phyloP scores from a whole-genome alignment of 2,888 invertebrate genomes.

The Allygus modestus region DNA sequence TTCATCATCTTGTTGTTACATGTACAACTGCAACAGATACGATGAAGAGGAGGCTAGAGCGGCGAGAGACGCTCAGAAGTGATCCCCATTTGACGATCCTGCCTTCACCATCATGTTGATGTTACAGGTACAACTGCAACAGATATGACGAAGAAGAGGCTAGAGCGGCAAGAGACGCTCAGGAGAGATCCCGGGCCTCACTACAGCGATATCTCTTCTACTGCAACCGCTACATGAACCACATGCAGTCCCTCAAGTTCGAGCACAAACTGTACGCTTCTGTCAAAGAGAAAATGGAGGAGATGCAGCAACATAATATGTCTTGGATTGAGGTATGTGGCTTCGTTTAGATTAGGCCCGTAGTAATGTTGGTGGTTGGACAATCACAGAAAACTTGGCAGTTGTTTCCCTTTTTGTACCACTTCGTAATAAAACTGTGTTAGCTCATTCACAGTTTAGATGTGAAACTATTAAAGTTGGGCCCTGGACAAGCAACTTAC shows the following conservation, averaged over 20 bases:
- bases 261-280: conserved; percentile 98
- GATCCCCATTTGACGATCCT: too few species aligned
- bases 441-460: too few species aligned
- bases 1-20: conserved; percentile 70
- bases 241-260: conserved; percentile 98
- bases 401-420: too few species aligned
- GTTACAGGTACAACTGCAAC: conserved; percentile 92
- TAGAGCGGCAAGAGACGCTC: conserved; percentile 96
- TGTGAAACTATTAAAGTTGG: too few species aligned
- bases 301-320: conserved; percentile 99
- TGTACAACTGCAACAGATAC: conserved; percentile 97
- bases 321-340: conserved; percentile 95
- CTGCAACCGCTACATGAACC: conserved; percentile 99
- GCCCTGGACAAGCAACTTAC: too few species aligned
- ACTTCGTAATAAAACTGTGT: too few species aligned
- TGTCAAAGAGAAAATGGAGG: conserved; percentile 99
- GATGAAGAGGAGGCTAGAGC: conserved; percentile 98
- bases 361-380: too few species aligned
- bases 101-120: too few species aligned
- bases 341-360: too few species aligned
- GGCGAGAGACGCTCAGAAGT: conserved; percentile 97
- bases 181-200: conserved; percentile 95
- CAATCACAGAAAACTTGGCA: too few species aligned
- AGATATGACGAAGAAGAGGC: conserved; percentile 98
- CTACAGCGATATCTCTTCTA: conserved; percentile 98